Conservation (phyloP, 2,888 invertebrate genomes). For the Folsomia manolachei region DNA sequence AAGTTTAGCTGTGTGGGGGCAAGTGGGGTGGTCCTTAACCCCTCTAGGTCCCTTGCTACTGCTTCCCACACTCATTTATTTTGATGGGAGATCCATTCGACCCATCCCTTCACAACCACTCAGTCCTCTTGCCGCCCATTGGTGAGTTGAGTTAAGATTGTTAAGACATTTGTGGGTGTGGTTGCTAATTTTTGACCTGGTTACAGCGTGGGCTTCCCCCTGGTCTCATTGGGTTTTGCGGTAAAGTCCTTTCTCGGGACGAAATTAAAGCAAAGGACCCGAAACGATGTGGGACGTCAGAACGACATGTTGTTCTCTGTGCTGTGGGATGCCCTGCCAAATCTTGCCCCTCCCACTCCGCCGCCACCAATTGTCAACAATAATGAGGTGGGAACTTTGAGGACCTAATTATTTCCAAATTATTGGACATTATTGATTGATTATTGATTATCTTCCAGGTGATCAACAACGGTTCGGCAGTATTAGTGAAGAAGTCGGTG, state of each 20-base stretch:
- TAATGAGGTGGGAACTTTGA: conserved; percentile 41
- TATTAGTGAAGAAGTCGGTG: conserved; percentile 49
- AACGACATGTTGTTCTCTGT: conserved; percentile 47
- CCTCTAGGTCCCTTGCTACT: conserved; percentile 49
- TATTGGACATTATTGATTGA: background rate
- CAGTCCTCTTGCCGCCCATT: conserved; percentile 51
- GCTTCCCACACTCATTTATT: conserved; percentile 49
- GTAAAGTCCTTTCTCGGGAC: conserved; percentile 50
- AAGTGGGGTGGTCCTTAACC: conserved; percentile 48
- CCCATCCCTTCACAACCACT: conserved; percentile 49
- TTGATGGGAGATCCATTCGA: conserved; percentile 50
- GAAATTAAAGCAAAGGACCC: conserved; percentile 50
- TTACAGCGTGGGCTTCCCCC: conserved; percentile 49
- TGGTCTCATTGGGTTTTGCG: conserved; percentile 51
- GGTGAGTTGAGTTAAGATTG: conserved; percentile 34
- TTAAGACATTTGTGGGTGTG: background rate
- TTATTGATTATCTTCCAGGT: conserved; percentile 25
- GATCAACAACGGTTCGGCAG: conserved; percentile 49
- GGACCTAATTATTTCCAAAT: background rate
- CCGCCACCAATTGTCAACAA: conserved; percentile 37
- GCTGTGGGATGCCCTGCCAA: conserved; percentile 50
- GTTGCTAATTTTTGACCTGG: conserved; percentile 1
- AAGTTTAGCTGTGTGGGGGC: conserved; percentile 49
- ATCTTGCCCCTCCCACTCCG: conserved; percentile 33
- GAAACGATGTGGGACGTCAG: conserved; percentile 50